Percentiles rank a stretch among this genome's conserved stretches.
Conservation (phyloP, 2,113 vertebrate genomes). For the Chamaea fasciata region DNA sequence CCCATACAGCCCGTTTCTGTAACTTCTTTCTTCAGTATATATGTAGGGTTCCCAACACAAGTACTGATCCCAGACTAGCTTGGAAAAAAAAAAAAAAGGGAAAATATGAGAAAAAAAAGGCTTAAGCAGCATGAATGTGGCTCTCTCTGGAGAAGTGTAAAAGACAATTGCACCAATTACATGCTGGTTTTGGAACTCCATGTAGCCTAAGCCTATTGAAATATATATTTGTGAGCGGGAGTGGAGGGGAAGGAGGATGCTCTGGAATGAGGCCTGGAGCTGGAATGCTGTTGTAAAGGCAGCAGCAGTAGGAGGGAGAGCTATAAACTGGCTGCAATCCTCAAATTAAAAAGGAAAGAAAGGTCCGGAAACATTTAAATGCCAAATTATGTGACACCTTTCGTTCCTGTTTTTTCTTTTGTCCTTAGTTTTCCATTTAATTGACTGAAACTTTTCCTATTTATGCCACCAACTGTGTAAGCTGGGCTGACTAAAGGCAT, state of each 20-base stretch:
- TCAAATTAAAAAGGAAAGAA: neutral
- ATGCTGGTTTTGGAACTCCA: slow-evolving; percentile 44
- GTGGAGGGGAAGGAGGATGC: slow-evolving; percentile 13
- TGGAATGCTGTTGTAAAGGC: slow-evolving; percentile 22
- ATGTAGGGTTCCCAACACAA: neutral
- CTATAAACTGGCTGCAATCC: neutral
- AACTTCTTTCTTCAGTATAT: neutral
- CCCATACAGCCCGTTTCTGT: neutral
- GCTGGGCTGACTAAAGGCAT: neutral
- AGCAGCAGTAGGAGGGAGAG: slow-evolving; percentile 17
- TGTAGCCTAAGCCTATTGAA: slow-evolving; percentile 44
- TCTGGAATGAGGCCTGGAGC: slow-evolving; percentile 50
- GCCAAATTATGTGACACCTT: slow-evolving; percentile 24
- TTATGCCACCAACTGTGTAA: neutral
- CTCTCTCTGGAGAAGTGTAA: neutral
- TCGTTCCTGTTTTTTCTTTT: neutral
- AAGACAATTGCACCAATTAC: slow-evolving; percentile 51
- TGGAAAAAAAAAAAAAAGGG: neutral
- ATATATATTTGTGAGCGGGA: slow-evolving; percentile 42
- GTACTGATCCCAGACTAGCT: neutral
- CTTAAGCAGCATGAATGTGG: neutral
- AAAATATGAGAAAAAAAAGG: slow-evolving; percentile 1
- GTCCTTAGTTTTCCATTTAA: neutral
- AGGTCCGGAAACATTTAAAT: neutral
- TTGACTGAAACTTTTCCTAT: neutral